Evolutionary conservation across 2,888 invertebrate genomes (phyloP), one percentile per base, ranked within the genome.

Genomic region (Germaria angustata): DNA sequence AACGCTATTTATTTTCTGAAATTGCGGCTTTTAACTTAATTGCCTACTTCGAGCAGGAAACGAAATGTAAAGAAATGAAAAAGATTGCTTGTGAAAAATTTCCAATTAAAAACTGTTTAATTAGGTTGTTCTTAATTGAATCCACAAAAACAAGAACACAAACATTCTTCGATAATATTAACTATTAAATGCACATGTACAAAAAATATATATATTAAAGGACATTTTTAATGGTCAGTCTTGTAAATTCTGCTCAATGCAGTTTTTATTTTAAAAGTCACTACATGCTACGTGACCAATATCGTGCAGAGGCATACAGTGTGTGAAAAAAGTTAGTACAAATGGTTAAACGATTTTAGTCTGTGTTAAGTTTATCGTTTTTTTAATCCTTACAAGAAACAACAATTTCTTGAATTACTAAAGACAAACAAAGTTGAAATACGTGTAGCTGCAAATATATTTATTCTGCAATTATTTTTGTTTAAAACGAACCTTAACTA

Each of bases 61-160:
- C 6, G 7, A 46, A n/a, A 36, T 22, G 1, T 0, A 20, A 0
- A 11, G 2, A 32, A 53, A 55, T 0, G 32, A 28, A 20, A 44
- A 32, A 55, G 13, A 24, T 49, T 39, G 15, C 59, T 41, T 68
- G 49, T 41, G 59, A n/a, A 68, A 49, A 53, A 53, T 77, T 59
- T 61, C 77, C 77, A 77, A 77, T 77, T 77, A 77, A 77, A 77
- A 77, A 69, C 53, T 69, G 77, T 63, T 69, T 77, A 69, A 77
- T 77, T 34, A 69, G 69, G 53, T 69, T 63, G 59, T 77, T 44
- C 69, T 61, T 63, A 28, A 55, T 71, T 71, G 46, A 41, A 41
- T 20, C 20, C n/a, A 69, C 24, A 20, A 28, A 55, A 28, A n/a
- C n/a, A n/a, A n/a, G n/a, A 13, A 13, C 15, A 20, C 4, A 41